Base-by-base conservation (phyloP, 2,113 vertebrate genomes). In the Phalacrocorax pelagicus region DNA sequence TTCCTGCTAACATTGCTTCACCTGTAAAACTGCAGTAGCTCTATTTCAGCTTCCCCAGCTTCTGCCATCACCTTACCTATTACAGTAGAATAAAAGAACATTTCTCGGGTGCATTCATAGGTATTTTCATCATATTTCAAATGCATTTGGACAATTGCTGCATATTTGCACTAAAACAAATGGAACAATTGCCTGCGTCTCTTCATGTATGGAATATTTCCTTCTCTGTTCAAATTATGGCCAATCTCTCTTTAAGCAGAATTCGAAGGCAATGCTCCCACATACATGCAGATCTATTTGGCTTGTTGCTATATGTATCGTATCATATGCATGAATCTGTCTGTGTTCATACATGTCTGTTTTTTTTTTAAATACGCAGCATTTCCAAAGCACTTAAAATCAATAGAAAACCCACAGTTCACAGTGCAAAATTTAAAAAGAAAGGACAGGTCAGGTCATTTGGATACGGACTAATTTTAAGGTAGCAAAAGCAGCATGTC, bases 11-110 rank as follows among this genome's bases (percentile, higher is more conserved):
- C 93, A 83, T 85, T 86, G 94, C 92, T 90, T 97, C 95, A 97
- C 97, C 97, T 97, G 94, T 94, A 96, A 97, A 98, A 98, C 93
- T 92, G 95, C 93, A 96, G 96, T 65, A 96, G 94, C 93, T 93
- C 93, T 73, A 91, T 96, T 91, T 95, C 81, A 85, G 73, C 92
- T 96, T 96, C 96, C 92, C 90, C 49, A 66, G 91, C 78, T 94
- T 90, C 88, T 95, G 81, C 91, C 82, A 90, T 93, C 71, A 40
- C 83, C 92, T 96, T 82, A 87, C 90, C 93, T 96, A 97, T 94
- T 96, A 94, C 55, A 86, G 80, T 5, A 92, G 70, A 94, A 96
- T 96, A 97, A 97, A 97, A 95, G 96, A 95, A 92, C 88, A 91
- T 94, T 97, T 95, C 96, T 92, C 9, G 4, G 77, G 67, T 91